A percentile compares a stretch with the other conserved stretches of the same genome.
Evolutionary conservation across 2,888 invertebrate species (phyloP).

Genomic region (Conops quadrifasciatus): DNA sequence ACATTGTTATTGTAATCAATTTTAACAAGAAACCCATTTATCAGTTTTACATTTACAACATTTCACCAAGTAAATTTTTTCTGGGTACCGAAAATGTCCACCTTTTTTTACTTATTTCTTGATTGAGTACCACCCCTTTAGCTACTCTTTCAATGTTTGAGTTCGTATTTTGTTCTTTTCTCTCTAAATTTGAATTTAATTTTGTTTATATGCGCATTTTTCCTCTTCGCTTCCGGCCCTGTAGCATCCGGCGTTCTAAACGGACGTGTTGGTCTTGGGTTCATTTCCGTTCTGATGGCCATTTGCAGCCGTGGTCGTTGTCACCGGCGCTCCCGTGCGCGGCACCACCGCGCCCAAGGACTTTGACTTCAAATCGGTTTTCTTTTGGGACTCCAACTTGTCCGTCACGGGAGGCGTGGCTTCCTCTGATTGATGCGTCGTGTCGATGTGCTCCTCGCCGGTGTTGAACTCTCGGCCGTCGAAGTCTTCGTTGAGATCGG

Average conservation of each 20-base stretch:
- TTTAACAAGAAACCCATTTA: too few relatives aligned
- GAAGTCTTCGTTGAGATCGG: slow-evolving; percentile 69
- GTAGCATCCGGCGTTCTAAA: slow-evolving; percentile 45
- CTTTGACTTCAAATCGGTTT: slow-evolving; percentile 60
- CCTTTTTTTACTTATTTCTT: neutral
- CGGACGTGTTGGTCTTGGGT: slow-evolving; percentile 63
- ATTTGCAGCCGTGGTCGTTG: slow-evolving; percentile 46
- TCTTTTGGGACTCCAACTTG: slow-evolving; percentile 63
- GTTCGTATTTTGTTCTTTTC: neutral
- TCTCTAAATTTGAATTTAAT: neutral
- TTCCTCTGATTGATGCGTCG: slow-evolving; percentile 63
- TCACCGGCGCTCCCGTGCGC: slow-evolving; percentile 41
- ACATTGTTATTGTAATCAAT: too few relatives aligned
- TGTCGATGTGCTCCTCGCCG: slow-evolving; percentile 63
- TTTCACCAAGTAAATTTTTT: too few relatives aligned
- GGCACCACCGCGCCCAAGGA: slow-evolving; percentile 46
- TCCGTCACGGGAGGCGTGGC: slow-evolving; percentile 64
- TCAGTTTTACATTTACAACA: too few relatives aligned
- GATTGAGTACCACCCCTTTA: neutral
- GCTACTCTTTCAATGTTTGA: neutral
- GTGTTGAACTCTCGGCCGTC: slow-evolving; percentile 64
- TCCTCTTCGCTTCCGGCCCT: neutral
- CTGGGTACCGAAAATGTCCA: neutral
- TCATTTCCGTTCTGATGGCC: slow-evolving; percentile 55
- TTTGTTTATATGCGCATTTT: too few relatives aligned